These are phyloP conservation scores for Ectobius pallidus DNA, from an alignment of 2,888 invertebrate species.

Conservation along the genomic window DNA sequence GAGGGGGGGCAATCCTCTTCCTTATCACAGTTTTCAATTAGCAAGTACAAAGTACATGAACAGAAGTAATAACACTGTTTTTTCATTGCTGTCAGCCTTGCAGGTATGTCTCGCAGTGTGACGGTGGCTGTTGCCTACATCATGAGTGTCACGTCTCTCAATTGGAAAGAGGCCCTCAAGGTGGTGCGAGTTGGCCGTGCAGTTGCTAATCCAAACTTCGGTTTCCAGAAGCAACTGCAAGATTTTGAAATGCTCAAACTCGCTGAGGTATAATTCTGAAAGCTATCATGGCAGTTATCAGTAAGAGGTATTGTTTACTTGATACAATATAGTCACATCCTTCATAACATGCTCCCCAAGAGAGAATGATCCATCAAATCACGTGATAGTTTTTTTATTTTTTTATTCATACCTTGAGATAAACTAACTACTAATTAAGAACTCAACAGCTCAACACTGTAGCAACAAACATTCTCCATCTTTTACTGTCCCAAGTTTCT, in stretches of 20 bases:
- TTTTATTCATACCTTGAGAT: no score
- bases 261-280: slow-evolving; percentile 65
- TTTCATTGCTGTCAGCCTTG: slow-evolving; percentile 74
- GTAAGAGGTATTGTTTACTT: not conserved
- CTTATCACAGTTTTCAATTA: no score
- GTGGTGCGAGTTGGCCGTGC: slow-evolving; percentile 90
- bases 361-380: no score
- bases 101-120: slow-evolving; percentile 96
- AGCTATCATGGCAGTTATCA: not conserved
- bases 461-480: no score
- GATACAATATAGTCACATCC: slow-evolving; percentile 36
- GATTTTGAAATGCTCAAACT: slow-evolving; percentile 85
- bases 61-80: no score
- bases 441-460: no score
- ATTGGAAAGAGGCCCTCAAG: slow-evolving; percentile 92
- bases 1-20: no score
- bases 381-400: no score
- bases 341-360: no score
- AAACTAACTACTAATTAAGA: no score
- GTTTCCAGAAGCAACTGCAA: slow-evolving; percentile 92
- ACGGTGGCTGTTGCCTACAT: slow-evolving; percentile 96
- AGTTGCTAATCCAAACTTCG: slow-evolving; percentile 94
- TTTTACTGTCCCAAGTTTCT: no score
- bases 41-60: no score
- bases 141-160: slow-evolving; percentile 89